phyloP scores from a whole-genome alignment of 2,797 vertebrate genomes.

The Sebastes minor region DNA sequence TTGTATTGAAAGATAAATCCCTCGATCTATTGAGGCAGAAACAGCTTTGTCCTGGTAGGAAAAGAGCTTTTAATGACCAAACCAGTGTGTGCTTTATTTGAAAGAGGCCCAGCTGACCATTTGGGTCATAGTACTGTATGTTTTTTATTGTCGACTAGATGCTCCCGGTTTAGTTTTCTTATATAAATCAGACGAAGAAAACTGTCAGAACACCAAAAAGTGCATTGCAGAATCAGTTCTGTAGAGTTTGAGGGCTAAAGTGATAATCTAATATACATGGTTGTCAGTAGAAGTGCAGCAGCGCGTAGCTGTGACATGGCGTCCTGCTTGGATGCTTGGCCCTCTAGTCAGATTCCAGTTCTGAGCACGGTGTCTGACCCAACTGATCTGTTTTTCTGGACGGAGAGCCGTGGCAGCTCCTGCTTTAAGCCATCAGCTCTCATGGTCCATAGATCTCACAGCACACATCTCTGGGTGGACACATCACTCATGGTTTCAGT shows the following conservation, averaged over 20 bases:
- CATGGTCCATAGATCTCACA: constrained; percentile 20
- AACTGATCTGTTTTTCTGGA: constrained; percentile 6
- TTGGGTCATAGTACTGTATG: background rate
- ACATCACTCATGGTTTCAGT: constrained; percentile 1
- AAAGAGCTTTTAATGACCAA: constrained; percentile 38
- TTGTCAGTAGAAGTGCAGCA: constrained; percentile 5
- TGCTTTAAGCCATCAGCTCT: constrained; percentile 23
- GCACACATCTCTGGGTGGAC: background rate
- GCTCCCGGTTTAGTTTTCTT: background rate
- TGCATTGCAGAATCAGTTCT: constrained; percentile 1
- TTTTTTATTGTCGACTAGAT: constrained; percentile 21
- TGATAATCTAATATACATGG: constrained; percentile 21
- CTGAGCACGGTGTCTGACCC: constrained; percentile 22
- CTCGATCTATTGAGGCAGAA: constrained; percentile 37
- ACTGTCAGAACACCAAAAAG: background rate
- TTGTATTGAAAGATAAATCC: constrained; percentile 60
- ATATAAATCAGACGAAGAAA: constrained; percentile 2
- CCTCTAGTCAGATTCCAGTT: background rate
- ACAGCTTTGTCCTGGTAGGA: constrained; percentile 31
- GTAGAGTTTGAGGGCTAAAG: constrained; percentile 9
- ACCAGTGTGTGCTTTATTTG: constrained; percentile 16
- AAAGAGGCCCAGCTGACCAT: constrained; percentile 12
- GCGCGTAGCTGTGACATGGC: constrained; percentile 22
- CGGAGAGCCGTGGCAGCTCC: background rate
- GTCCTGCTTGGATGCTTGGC: constrained; percentile 13